Percentiles rank a stretch among this genome's conserved stretches.
phyloP scores from a whole-genome alignment of 2,113 vertebrate genomes.

The Glaucidium brasilianum region DNA sequence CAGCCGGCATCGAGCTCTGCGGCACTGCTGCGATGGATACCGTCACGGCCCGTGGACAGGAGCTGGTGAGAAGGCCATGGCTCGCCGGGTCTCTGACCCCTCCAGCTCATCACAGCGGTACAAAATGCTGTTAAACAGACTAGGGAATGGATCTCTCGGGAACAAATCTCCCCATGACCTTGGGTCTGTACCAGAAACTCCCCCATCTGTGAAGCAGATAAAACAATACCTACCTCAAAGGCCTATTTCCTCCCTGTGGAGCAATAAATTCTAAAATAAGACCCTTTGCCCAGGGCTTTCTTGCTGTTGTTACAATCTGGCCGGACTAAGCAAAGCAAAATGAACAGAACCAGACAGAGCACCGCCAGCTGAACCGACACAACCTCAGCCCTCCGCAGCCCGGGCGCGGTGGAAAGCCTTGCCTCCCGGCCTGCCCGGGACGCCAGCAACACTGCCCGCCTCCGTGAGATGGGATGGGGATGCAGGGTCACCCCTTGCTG shows the following conservation, averaged over 20 bases:
- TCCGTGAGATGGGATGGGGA: background rate
- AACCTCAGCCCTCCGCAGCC: background rate
- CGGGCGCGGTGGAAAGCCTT: background rate
- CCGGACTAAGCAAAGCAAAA: background rate
- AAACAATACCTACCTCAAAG: slow-evolving; percentile 39
- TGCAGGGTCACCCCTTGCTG: background rate
- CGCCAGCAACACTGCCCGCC: background rate
- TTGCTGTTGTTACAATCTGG: background rate
- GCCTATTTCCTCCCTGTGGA: background rate
- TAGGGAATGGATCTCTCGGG: background rate
- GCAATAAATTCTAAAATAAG: slow-evolving; percentile 10
- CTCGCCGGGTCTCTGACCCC: rapidly evolving
- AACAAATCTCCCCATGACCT: background rate
- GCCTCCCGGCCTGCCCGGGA: background rate
- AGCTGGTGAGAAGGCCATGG: background rate
- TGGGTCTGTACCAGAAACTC: slow-evolving; percentile 6
- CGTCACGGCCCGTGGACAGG: rapidly evolving
- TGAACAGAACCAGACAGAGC: background rate
- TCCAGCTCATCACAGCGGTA: background rate
- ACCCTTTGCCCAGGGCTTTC: background rate
- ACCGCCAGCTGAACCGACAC: background rate
- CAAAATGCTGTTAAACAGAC: background rate
- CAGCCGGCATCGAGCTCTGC: rapidly evolving
- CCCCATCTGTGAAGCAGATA: slow-evolving; percentile 30
- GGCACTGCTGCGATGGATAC: rapidly evolving